Percentiles rank a stretch among this genome's conserved stretches.
Conservation (phyloP, 2,888 invertebrate genomes). For the Dermolepida albohirtum region DNA sequence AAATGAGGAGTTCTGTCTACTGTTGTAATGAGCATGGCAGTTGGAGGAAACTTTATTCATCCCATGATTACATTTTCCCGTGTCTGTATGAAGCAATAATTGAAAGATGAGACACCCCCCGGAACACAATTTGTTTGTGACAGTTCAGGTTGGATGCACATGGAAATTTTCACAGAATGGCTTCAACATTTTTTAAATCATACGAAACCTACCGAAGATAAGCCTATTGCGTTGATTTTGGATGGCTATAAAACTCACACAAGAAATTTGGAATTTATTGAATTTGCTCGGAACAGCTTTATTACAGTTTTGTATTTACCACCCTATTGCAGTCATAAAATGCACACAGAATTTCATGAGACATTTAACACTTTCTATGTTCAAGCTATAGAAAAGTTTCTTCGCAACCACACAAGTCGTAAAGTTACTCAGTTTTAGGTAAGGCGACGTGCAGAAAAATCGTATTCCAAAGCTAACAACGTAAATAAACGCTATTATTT, state of each 20-base stretch:
- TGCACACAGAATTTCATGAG: conserved; percentile 53
- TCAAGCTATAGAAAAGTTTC: conserved; percentile 48
- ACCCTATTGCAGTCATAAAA: conserved; percentile 52
- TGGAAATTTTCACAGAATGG: conserved; percentile 55
- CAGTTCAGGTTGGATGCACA: conserved; percentile 54
- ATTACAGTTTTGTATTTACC: conserved; percentile 54
- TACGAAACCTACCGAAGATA: conserved; percentile 52
- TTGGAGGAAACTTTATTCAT: conserved; percentile 44
- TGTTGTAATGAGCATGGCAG: no score
- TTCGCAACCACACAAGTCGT: conserved; percentile 50
- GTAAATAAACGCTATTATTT: no score
- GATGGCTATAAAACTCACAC: conserved; percentile 60
- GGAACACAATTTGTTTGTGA: conserved; percentile 50
- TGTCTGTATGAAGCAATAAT: conserved; percentile 35
- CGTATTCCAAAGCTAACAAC: not conserved
- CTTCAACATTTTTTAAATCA: conserved; percentile 60
- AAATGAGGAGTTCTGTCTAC: conserved; percentile 36
- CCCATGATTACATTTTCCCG: conserved; percentile 43
- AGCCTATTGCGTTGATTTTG: conserved; percentile 56
- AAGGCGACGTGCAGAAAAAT: conserved; percentile 48
- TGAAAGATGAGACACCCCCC: conserved; percentile 55
- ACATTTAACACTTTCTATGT: conserved; percentile 52
- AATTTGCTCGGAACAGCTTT: no score
- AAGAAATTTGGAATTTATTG: conserved; percentile 52
- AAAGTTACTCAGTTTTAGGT: conserved; percentile 51